phyloP scores from a whole-genome alignment of 2,797 vertebrate species.

The Trachops cirrhosus region DNA sequence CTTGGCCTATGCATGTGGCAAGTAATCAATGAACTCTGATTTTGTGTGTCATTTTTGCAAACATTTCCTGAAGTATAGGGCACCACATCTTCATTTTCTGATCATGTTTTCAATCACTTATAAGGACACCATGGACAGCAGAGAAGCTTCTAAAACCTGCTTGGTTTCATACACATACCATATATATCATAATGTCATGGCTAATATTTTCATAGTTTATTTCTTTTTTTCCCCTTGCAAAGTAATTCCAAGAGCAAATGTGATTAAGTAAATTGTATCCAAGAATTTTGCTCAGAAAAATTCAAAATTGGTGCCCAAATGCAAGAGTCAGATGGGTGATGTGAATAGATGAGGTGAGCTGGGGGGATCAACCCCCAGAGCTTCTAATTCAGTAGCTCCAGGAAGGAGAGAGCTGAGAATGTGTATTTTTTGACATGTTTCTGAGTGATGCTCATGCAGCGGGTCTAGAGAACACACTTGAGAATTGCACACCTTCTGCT shows the following conservation, averaged over 20 bases:
- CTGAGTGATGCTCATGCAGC: too few species aligned
- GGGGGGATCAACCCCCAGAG: too few species aligned
- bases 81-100: neutral
- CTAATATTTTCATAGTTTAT: slow-evolving; percentile 20
- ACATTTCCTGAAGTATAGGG: neutral
- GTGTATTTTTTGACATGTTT: neutral
- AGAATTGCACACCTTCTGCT: neutral
- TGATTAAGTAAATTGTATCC: neutral
- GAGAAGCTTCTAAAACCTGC: neutral
- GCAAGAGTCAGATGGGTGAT: neutral
- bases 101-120: neutral
- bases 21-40: neutral
- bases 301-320: neutral
- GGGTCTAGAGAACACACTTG: neutral
- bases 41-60: neutral
- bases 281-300: slow-evolving; percentile 23
- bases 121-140: neutral
- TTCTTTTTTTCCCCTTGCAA: neutral
- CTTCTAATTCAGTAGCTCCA: neutral
- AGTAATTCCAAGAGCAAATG: neutral
- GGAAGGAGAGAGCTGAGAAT: neutral
- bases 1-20: neutral
- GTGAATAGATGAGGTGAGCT: neutral
- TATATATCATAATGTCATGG: neutral
- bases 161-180: neutral